Base-by-base conservation (phyloP, 2,113 vertebrate genomes). In the Asarcornis scutulata region DNA sequence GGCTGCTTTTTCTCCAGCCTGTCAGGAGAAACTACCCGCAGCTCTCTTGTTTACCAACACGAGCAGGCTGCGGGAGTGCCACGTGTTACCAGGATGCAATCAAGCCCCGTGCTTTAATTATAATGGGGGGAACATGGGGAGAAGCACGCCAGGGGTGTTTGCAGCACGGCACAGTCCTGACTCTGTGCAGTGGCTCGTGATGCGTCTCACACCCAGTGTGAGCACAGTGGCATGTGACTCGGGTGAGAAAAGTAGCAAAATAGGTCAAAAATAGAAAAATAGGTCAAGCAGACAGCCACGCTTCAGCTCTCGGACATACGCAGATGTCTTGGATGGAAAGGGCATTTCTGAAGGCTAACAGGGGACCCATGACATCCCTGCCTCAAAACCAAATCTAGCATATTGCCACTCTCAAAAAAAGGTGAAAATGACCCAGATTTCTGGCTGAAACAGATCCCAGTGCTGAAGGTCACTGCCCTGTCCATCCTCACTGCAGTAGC, bases 21-120 rank as follows among this genome's bases (percentile, higher is more conserved):
- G 40, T 15, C 63, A 86, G 89, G 81, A 69, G 84, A 82, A 93
- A 27, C 44, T 73, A 12, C 71, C 64, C 6, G 20, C 9, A 76
- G 62, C 53, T 55, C 34, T 26, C 52, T 67, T 83, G 72, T 94
- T 93, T 88, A 27, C 50, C 55, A 79, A 53, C 77, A 88, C 0
- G 16, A 79, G 74, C 83, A 44, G 62, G 66, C 64, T 81, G 83
- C 32, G 64, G 83, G 31, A 53, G 67, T 15, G 32, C 77, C 38
- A 40, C 6, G 46, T 7, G 71, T 8, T 3, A 9, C 66, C 66
- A 21, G 2, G 0, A 17, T 1, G 38, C 69, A 48, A 8, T 1
- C 87, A 50, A 81, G 3, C 38, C 74, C 25, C 1, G 0, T 20
- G 52, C 12, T 55, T 18, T 52, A 5, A 2, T 27, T 48, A n/a